A percentile compares a stretch with the other conserved stretches of the same genome.
phyloP scores from a whole-genome alignment of 2,113 vertebrate species.

The Brevimyrus niger region DNA sequence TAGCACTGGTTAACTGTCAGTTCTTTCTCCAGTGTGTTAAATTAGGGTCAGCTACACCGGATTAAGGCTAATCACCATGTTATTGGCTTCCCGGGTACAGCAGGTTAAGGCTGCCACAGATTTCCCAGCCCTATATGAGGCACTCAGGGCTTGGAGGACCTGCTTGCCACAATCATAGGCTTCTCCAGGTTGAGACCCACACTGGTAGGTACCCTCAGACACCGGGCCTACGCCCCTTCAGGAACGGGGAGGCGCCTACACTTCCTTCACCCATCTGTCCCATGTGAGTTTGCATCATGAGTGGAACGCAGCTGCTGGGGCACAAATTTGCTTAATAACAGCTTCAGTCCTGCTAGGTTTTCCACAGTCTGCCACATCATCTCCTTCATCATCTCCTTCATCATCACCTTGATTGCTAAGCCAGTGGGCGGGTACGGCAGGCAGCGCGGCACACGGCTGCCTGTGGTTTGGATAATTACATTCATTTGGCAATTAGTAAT shows the following conservation, averaged over 20 bases:
- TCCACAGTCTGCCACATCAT: neutral
- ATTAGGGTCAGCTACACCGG: neutral
- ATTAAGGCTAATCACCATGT: neutral
- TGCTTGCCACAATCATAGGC: neutral
- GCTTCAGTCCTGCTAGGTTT: neutral
- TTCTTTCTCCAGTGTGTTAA: neutral
- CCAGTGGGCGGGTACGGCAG: neutral
- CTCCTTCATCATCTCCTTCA: neutral
- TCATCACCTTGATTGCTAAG: neutral
- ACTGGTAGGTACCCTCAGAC: neutral
- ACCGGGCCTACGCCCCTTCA: neutral
- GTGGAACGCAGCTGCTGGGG: neutral
- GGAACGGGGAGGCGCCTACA: neutral
- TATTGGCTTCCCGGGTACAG: neutral
- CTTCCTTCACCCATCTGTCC: neutral
- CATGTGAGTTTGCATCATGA: neutral
- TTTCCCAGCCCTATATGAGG: neutral
- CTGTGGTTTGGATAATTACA: conserved; percentile 4
- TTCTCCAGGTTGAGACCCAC: neutral
- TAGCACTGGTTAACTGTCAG: neutral
- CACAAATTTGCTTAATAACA: neutral
- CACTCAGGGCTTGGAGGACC: neutral
- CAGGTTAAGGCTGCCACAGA: neutral
- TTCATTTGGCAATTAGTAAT: conserved; percentile 4
- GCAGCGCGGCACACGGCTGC: neutral